Percentiles rank a stretch among this genome's conserved stretches.
Conservation (phyloP, 92 coral and sea anemone species). For the Umimayanthus chanpuru region DNA sequence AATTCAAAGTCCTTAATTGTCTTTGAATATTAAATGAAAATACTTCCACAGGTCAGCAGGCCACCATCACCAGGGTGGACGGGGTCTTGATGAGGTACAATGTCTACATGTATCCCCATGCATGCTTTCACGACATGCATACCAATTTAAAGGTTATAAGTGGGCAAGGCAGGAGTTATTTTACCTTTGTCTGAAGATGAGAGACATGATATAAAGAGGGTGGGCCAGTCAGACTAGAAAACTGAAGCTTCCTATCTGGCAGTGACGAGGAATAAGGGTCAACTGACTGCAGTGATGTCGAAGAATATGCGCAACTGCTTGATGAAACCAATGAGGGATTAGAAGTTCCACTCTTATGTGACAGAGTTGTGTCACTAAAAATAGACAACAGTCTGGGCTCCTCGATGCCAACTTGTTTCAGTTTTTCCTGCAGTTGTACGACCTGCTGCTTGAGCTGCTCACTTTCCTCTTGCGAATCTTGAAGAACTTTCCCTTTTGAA, state of each 20-base stretch:
- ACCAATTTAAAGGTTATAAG: not conserved
- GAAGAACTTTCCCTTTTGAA: slow-evolving; percentile 78
- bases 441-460: slow-evolving; percentile 65
- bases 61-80: too few relatives aligned
- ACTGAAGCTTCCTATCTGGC: slow-evolving; percentile 30
- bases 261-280: slow-evolving; percentile 33
- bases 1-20: too few relatives aligned
- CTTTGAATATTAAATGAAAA: too few relatives aligned
- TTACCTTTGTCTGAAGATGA: slow-evolving; percentile 28
- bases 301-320: slow-evolving; percentile 5
- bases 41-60: too few relatives aligned
- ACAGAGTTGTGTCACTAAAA: slow-evolving; percentile 22
- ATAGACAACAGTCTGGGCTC: slow-evolving; percentile 29
- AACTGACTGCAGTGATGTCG: not conserved
- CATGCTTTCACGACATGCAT: too few relatives aligned
- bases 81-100: too few relatives aligned
- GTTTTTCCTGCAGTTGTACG: slow-evolving; percentile 45
- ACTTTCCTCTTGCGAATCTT: slow-evolving; percentile 76
- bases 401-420: slow-evolving; percentile 47
- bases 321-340: not conserved
- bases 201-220: not conserved
- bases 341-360: slow-evolving; percentile 26
- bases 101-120: not conserved
- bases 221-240: slow-evolving; percentile 19
- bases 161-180: not conserved